phyloP scores from a whole-genome alignment of 2,113 vertebrate species.

The Brachirus orientalis region DNA sequence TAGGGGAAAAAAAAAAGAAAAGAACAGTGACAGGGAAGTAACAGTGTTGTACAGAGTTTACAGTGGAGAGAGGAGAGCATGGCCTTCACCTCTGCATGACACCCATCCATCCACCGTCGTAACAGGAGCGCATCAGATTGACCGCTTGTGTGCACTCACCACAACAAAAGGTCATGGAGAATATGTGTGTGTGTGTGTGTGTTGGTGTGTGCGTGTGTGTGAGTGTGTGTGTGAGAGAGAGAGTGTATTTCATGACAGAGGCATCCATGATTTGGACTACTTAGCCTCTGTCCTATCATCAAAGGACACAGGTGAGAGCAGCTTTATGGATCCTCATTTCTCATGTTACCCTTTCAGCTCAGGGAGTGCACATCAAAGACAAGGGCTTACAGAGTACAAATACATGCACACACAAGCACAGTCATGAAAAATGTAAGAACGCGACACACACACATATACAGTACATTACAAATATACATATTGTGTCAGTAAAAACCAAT shows the following conservation, averaged over 20 bases:
- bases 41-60: conserved; percentile 47
- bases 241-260: conserved; percentile 72
- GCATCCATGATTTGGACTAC: conserved; percentile 77
- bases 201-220: conserved; percentile 37
- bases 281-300: conserved; percentile 81
- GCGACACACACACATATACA: conserved; percentile 28
- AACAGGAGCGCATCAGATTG: conserved; percentile 75
- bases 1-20: conserved; percentile 4
- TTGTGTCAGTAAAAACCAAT: too few relatives aligned
- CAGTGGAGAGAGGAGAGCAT: conserved; percentile 50
- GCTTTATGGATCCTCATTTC: conserved; percentile 77
- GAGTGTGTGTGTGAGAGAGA: too few relatives aligned
- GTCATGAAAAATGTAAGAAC: conserved; percentile 51
- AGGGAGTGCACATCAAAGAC: conserved; percentile 81
- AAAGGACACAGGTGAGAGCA: conserved; percentile 84
- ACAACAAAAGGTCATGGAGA: conserved; percentile 74
- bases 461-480: conserved; percentile 1
- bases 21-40: conserved; percentile 26
- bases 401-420: conserved; percentile 38
- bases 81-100: conserved; percentile 70
- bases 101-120: conserved; percentile 71
- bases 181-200: conserved; percentile 43
- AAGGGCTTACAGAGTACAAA: conserved; percentile 70
- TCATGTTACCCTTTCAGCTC: conserved; percentile 85
- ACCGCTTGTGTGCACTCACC: conserved; percentile 70